Evolutionary conservation across 2,888 invertebrate genomes (phyloP), one percentile per base, ranked within the genome.

Genomic region (Lithodes maja): DNA sequence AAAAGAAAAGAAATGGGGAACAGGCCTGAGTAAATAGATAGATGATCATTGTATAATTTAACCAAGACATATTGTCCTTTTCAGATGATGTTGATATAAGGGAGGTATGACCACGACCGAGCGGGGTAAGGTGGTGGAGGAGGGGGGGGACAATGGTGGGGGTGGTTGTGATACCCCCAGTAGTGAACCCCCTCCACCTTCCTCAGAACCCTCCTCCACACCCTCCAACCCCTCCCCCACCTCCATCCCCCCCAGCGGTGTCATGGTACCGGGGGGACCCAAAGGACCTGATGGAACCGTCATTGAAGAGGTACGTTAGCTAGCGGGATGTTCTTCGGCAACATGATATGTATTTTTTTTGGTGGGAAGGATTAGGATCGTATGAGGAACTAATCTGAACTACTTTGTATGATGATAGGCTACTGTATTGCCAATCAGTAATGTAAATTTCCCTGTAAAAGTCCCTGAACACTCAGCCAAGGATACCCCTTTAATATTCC

Each of bases 221-320:
- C 89, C 87, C 74, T 80, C 90, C 61, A 88, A 90, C 68, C 86
- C 86, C 49, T 85, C 86, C 49, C 78, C 89, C 5, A 61, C 77
- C 49, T 88, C 86, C 79, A 89, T 89, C 68, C 91, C 91, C 49
- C 90, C 91, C 9, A 91, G 91, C 82, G 91, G 91, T 17, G 87
- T 89, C 9, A 71, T 91, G 49, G 91, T 91, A 12, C 91, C 91
- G 17, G 91, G 91, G n/a, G 91, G 91, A 55, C 91, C 91, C 3
- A 91, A 91, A 80, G 91, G 91, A 74, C 91, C 91, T 55, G 91
- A 91, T 90, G 91, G 91, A 54, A 91, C 91, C 74, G 90, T 91
- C 75, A 91, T 91, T 74, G 91, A 91, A 74, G 91, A 91, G 90
- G 91, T 91, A 82, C 83, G 71, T n/a, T 15, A n/a, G 5, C 33